Base-by-base conservation (phyloP, 2,797 vertebrate species). In the Anisognathus igniventris region DNA sequence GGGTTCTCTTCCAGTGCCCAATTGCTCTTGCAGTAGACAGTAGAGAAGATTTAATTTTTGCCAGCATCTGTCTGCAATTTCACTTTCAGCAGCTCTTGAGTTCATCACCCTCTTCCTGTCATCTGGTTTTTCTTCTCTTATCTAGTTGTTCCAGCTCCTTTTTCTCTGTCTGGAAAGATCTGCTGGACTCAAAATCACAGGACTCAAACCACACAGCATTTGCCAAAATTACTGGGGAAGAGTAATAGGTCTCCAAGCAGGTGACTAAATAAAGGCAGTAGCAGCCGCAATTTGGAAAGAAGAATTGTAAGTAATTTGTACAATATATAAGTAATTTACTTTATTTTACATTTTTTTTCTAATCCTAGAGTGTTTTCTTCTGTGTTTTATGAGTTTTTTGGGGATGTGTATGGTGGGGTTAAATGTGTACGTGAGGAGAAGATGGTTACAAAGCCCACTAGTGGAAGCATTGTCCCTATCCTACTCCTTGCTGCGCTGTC, bases 81-180 rank as follows among this genome's bases (percentile, higher is more conserved):
- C 12, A 33, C 10, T 66, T 71, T 27, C 30, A 83, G 48, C 23
- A 44, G 4, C 30, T 60, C 35, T 48, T 40, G 30, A 4, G 0
- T 74, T 83, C 33, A n/a, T 77, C 0, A 0, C 3, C 12, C 11
- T 50, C 37, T 73, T 85, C 42, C 50, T 74, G 17, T 17, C 11
- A 12, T 31, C 28, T 45, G 16, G 2, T 61, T 94, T 88, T 83
- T 48, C 35, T 60, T 74, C 42, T 71, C 37, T 86, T 56, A 19
- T 7, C 20, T 5, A 23, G 6, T 44, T 81, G 22, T 61, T 72
- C 17, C 4, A 2, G 31, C 35, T 73, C 40, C 24, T 64, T 76
- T 76, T 73, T 33, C 67, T 60, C 24, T 39, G 12, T 77, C 48
- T 60, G 67, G 50, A 67, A 68, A 47, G 24, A 79, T 14, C 19